Percentiles rank a stretch among this genome's conserved stretches.
Conservation (phyloP, 1,140 invertebrate genomes). For the Atopsyche davidsoni region DNA sequence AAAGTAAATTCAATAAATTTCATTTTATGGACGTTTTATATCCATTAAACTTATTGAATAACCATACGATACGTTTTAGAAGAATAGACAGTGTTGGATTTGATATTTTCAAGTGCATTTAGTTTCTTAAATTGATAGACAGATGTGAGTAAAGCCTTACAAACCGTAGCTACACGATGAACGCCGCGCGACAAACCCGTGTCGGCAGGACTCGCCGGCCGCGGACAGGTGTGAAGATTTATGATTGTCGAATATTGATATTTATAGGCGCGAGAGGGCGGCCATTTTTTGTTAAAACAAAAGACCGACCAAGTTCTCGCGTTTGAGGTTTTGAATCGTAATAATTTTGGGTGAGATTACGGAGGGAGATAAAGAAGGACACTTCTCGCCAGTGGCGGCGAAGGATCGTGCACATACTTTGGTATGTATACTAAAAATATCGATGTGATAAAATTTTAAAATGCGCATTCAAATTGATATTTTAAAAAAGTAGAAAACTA, state of each 20-base stretch:
- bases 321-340: conserved; percentile 39
- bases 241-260: conserved; percentile 29
- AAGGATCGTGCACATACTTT: too few species aligned
- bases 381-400: conserved; percentile 36
- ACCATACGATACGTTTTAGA: too few species aligned
- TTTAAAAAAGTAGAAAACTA: neutral
- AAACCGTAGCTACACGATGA: too few species aligned
- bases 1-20: too few species aligned
- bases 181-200: neutral
- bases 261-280: conserved; percentile 26
- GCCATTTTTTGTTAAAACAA: conserved; percentile 29
- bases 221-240: conserved; percentile 27
- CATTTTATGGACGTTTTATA: too few species aligned
- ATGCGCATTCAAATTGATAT: neutral
- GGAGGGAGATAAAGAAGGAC: conserved; percentile 38
- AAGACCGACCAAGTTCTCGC: conserved; percentile 25
- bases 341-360: conserved; percentile 51
- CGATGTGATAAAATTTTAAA: conserved; percentile 5
- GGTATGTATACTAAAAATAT: too few species aligned
- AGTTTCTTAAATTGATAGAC: too few species aligned
- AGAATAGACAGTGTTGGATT: too few species aligned
- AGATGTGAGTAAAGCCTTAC: too few species aligned
- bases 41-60: too few species aligned
- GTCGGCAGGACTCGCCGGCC: conserved; percentile 4
- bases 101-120: too few species aligned